Conservation (phyloP, 1,140 invertebrate genomes). For the Venturia canescens region DNA sequence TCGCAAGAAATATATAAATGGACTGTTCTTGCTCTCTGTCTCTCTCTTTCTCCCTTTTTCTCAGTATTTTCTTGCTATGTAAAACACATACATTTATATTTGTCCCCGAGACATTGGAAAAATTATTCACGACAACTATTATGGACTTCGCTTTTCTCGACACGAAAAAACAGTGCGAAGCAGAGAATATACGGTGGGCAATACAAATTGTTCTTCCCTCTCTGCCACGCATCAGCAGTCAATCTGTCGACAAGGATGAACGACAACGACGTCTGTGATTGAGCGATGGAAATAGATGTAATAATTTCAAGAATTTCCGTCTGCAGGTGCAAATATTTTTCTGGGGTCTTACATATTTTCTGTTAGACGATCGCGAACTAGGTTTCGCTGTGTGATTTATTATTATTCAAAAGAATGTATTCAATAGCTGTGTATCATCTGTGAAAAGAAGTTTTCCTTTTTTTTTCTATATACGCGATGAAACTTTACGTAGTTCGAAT, state of each 20-base stretch:
- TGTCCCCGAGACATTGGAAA: constrained; percentile 10
- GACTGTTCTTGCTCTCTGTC: constrained; percentile 9
- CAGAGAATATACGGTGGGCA: background rate
- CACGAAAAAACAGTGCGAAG: background rate
- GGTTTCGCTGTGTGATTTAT: background rate
- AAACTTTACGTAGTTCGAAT: background rate
- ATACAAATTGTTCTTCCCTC: constrained; percentile 1
- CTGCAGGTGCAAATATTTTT: constrained; percentile 15
- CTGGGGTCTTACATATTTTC: background rate
- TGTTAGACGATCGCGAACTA: background rate
- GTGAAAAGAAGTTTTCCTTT: background rate
- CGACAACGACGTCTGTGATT: background rate
- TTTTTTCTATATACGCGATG: no score
- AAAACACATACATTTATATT: background rate
- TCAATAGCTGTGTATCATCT: background rate
- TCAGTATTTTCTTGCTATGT: background rate
- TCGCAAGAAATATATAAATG: constrained; percentile 39
- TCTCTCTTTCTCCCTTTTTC: background rate
- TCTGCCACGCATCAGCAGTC: background rate
- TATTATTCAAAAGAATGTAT: background rate
- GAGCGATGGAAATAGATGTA: constrained; percentile 28
- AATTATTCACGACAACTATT: constrained; percentile 36
- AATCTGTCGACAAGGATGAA: background rate
- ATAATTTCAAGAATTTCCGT: constrained; percentile 26
- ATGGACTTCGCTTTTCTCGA: constrained; percentile 21